Percentiles rank a stretch among this genome's conserved stretches.
These are phyloP conservation scores for Megalops atlanticus DNA, from an alignment of 2,113 vertebrate genomes.

Conservation along the genomic window DNA sequence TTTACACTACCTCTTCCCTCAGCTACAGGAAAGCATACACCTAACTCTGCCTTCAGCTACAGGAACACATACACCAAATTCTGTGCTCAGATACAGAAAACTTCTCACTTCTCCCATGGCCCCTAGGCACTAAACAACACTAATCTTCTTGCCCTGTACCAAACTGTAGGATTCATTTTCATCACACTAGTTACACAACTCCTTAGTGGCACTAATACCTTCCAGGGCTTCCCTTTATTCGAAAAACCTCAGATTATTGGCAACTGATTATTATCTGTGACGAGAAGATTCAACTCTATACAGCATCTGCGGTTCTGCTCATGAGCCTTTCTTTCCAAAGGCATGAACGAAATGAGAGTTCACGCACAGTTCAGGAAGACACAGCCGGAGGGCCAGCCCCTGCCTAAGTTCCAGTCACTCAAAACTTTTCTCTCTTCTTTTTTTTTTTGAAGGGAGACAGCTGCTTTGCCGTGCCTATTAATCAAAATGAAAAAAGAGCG, in stretches of 20 bases:
- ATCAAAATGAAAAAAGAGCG: slow-evolving; percentile 11
- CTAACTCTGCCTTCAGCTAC: not conserved
- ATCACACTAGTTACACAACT: not conserved
- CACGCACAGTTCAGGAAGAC: not conserved
- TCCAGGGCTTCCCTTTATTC: too few relatives aligned
- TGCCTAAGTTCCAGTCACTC: not conserved
- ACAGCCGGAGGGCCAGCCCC: not conserved
- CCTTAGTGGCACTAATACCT: not conserved
- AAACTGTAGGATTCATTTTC: not conserved
- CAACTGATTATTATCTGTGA: too few relatives aligned
- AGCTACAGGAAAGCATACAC: not conserved
- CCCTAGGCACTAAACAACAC: not conserved
- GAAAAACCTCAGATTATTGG: too few relatives aligned
- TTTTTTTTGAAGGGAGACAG: not conserved
- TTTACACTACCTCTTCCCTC: too few relatives aligned
- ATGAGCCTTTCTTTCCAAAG: not conserved
- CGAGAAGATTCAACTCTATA: too few relatives aligned
- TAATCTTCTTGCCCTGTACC: not conserved
- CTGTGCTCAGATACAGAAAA: not conserved
- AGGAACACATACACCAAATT: not conserved
- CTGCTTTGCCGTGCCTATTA: slow-evolving; percentile 12
- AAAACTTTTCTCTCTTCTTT: not conserved
- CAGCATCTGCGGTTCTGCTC: not conserved
- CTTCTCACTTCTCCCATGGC: not conserved
- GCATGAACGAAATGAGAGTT: slow-evolving; percentile 2